phyloP scores from a whole-genome alignment of 2,888 invertebrate species.

The Noctua janthina region DNA sequence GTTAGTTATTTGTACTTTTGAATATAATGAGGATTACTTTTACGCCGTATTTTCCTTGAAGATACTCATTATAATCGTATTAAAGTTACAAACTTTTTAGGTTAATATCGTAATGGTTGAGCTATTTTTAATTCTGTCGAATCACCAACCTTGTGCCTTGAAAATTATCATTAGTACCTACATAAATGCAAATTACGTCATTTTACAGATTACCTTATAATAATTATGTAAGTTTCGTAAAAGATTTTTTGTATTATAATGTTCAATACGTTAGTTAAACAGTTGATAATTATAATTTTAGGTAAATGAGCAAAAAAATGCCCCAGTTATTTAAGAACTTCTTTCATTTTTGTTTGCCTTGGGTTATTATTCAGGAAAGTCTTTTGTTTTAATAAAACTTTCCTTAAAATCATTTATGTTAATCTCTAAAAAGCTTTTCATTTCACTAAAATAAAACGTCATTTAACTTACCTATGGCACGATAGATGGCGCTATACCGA shows the following conservation, averaged over 20 bases:
- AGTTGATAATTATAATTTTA: neutral
- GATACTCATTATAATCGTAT: slow-evolving; percentile 65
- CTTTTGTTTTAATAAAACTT: neutral
- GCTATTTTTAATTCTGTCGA: slow-evolving; percentile 14
- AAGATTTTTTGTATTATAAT: neutral
- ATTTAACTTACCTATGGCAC: neutral
- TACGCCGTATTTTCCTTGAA: slow-evolving; percentile 65
- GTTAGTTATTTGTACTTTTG: neutral
- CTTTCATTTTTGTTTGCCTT: neutral
- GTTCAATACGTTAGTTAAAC: neutral
- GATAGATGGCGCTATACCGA: slow-evolving; percentile 29
- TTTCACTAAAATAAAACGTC: neutral
- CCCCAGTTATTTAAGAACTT: neutral
- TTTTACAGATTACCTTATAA: neutral
- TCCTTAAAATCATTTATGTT: neutral
- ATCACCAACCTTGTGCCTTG: slow-evolving; percentile 40
- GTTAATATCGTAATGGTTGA: slow-evolving; percentile 17
- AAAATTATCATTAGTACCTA: slow-evolving; percentile 11
- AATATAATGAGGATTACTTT: neutral
- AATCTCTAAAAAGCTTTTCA: neutral
- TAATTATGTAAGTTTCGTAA: neutral
- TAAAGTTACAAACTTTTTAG: slow-evolving; percentile 44
- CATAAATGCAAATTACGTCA: slow-evolving; percentile 2
- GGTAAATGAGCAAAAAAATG: neutral
- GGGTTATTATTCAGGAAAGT: neutral